Conservation (phyloP, 2,888 invertebrate species). For the Oegoconia quadripuncta region DNA sequence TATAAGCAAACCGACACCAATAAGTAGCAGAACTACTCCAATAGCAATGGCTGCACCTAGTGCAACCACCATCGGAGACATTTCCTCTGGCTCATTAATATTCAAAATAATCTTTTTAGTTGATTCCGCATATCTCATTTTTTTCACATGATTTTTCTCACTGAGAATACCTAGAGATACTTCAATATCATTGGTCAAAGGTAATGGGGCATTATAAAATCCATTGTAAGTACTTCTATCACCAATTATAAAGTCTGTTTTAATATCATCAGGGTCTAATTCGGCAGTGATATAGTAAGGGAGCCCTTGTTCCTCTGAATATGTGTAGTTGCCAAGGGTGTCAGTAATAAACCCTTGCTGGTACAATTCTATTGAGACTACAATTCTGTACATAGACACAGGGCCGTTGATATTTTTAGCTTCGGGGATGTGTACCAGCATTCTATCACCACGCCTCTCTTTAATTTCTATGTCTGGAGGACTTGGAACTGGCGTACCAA, state of each 20-base stretch:
- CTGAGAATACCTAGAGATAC: slow-evolving; percentile 86
- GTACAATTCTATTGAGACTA: slow-evolving; percentile 83
- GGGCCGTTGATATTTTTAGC: slow-evolving; percentile 89
- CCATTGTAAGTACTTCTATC: slow-evolving; percentile 86
- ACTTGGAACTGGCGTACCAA: slow-evolving; percentile 84
- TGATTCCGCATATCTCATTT: slow-evolving; percentile 81
- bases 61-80: slow-evolving; percentile 70
- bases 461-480: slow-evolving; percentile 84
- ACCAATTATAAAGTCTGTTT: slow-evolving; percentile 86
- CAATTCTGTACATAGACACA: slow-evolving; percentile 84
- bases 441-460: slow-evolving; percentile 79
- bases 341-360: slow-evolving; percentile 81
- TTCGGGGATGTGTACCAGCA: slow-evolving; percentile 83
- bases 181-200: slow-evolving; percentile 80
- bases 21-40: slow-evolving; percentile 83
- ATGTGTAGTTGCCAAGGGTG: slow-evolving; percentile 81
- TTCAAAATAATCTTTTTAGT: slow-evolving; percentile 74
- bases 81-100: slow-evolving; percentile 68
- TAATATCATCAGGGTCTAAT: slow-evolving; percentile 82
- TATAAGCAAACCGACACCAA: slow-evolving; percentile 81
- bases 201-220: slow-evolving; percentile 87
- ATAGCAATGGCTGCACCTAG: slow-evolving; percentile 83
- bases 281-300: slow-evolving; percentile 92
- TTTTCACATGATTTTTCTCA: slow-evolving; percentile 81
- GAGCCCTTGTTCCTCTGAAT: slow-evolving; percentile 82